Evolutionary conservation across 1,140 invertebrate species (phyloP).

Genomic region (Eubasilissa regina): DNA sequence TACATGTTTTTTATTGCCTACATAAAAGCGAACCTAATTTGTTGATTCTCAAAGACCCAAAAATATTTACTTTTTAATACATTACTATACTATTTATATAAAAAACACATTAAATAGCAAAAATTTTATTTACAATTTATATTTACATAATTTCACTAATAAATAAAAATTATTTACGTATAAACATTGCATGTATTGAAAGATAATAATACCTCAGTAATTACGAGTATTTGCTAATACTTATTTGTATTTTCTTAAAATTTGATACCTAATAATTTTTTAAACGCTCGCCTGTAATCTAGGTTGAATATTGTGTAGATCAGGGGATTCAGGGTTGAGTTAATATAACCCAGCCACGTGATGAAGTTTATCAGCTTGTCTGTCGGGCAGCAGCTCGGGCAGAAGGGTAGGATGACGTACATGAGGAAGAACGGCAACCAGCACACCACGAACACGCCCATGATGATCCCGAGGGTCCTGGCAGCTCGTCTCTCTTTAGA

Average conservation of each 20-base stretch:
- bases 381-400: slow-evolving; percentile 84
- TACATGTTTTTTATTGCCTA: too few relatives aligned
- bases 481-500: slow-evolving; percentile 94
- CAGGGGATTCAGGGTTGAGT: slow-evolving; percentile 96
- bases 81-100: too few relatives aligned
- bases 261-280: slow-evolving; percentile 84
- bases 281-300: slow-evolving; percentile 95
- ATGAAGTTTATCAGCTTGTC: slow-evolving; percentile 89
- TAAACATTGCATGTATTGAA: too few relatives aligned
- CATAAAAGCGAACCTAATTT: too few relatives aligned
- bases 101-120: too few relatives aligned
- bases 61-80: too few relatives aligned
- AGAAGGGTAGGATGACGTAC: slow-evolving; percentile 94
- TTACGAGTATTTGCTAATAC: not conserved
- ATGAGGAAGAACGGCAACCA: slow-evolving; percentile 98
- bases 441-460: slow-evolving; percentile 96
- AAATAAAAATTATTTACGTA: too few relatives aligned
- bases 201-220: too few relatives aligned
- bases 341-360: slow-evolving; percentile 98
- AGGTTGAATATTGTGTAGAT: slow-evolving; percentile 99
- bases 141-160: too few relatives aligned
- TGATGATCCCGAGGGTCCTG: slow-evolving; percentile 92
- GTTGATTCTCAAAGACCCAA: too few relatives aligned
- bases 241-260: slow-evolving; percentile 61
- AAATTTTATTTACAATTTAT: too few relatives aligned